Percentiles rank a stretch among this genome's conserved stretches.
These are phyloP conservation scores for Polypterus bichir DNA, from an alignment of 2,113 vertebrate genomes.

Conservation along the genomic window DNA sequence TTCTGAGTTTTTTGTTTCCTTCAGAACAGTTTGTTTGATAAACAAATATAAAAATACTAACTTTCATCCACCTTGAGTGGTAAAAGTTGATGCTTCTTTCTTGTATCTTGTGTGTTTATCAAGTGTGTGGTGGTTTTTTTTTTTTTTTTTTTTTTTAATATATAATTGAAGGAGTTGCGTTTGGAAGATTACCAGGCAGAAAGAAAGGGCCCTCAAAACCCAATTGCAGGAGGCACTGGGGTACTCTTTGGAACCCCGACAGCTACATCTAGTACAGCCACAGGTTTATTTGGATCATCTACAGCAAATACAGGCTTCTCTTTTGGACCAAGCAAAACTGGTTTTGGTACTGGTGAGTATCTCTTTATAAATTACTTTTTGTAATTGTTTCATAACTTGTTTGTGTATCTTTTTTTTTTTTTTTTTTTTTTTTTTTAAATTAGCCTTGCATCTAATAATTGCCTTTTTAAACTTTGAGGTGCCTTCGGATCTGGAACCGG, in stretches of 20 bases:
- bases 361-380: neutral
- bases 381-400: neutral
- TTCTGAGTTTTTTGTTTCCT: too few relatives aligned
- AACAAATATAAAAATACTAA: too few relatives aligned
- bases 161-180: constrained; percentile 64
- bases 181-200: constrained; percentile 91
- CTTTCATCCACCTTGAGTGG: too few relatives aligned
- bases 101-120: too few relatives aligned
- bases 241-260: constrained; percentile 65
- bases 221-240: constrained; percentile 52
- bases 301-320: constrained; percentile 71
- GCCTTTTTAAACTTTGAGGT: constrained; percentile 22
- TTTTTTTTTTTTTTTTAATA: neutral
- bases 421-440: neutral
- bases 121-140: too few relatives aligned
- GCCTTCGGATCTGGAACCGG: constrained; percentile 68
- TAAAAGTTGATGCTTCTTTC: too few relatives aligned
- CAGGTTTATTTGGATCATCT: constrained; percentile 75
- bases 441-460: neutral
- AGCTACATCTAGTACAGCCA: constrained; percentile 63
- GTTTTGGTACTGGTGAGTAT: constrained; percentile 73
- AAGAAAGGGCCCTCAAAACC: constrained; percentile 78
- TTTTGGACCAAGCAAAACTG: constrained; percentile 74
- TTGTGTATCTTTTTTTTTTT: neutral
- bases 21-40: too few relatives aligned